Conservation (phyloP, 2,113 vertebrate species). For the Callithrix jacchus region DNA sequence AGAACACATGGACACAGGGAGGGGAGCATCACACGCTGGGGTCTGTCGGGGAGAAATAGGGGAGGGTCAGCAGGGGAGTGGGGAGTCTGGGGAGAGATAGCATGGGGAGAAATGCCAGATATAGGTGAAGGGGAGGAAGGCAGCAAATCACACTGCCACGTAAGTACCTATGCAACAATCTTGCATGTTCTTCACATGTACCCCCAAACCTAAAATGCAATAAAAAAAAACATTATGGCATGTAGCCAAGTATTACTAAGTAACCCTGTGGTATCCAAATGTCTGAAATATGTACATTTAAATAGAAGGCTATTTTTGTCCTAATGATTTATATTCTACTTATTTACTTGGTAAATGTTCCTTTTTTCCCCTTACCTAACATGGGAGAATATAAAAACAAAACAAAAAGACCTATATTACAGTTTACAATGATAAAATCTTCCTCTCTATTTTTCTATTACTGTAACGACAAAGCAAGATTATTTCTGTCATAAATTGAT, state of each 20-base stretch:
- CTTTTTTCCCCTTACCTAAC: background rate
- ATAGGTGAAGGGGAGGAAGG: too few species aligned
- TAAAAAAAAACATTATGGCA: background rate
- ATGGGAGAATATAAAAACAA: background rate
- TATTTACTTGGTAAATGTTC: background rate
- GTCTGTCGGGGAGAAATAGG: too few species aligned
- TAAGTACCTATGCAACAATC: too few species aligned
- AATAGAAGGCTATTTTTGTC: background rate
- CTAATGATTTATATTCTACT: background rate
- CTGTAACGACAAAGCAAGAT: conserved; percentile 2
- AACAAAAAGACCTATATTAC: background rate
- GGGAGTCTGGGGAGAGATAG: too few species aligned
- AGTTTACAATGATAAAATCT: background rate
- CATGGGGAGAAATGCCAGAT: too few species aligned
- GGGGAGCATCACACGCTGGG: too few species aligned
- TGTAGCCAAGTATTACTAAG: background rate
- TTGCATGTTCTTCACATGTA: too few species aligned
- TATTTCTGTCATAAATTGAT: background rate
- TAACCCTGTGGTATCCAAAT: background rate
- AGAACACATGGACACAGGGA: too few species aligned
- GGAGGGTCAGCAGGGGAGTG: too few species aligned
- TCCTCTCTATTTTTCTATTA: background rate
- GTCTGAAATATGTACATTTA: background rate
- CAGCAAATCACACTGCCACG: too few species aligned
- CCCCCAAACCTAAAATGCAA: too few species aligned